A percentile compares a stretch with the other conserved stretches of the same genome.
Conservation (phyloP, 2,113 vertebrate genomes). For the Arothron firmamentum region DNA sequence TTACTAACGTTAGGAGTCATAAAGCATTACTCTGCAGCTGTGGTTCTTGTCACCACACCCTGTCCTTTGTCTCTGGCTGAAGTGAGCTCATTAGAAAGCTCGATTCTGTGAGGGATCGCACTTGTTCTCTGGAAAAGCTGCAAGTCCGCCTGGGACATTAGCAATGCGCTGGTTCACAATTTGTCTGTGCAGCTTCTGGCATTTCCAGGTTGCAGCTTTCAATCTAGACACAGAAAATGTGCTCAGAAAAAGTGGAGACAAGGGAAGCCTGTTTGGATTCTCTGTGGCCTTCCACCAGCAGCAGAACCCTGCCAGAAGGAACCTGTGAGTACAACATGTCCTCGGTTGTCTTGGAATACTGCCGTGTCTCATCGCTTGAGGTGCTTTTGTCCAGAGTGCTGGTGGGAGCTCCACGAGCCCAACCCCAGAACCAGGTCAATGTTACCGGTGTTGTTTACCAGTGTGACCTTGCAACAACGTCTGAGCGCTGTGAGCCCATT, state of each 20-base stretch:
- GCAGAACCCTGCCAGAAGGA: conserved; percentile 75
- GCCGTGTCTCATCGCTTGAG: background rate
- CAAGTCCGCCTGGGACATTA: background rate
- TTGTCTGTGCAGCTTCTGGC: conserved; percentile 35
- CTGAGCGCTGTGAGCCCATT: conserved; percentile 76
- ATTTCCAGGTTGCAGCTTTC: conserved; percentile 66
- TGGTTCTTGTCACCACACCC: conserved; percentile 30
- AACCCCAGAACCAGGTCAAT: conserved; percentile 77
- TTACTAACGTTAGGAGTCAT: conserved; percentile 25
- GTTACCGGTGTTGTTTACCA: conserved; percentile 86
- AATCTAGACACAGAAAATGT: conserved; percentile 80
- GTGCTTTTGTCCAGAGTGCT: conserved; percentile 76
- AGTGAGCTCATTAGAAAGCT: conserved; percentile 14
- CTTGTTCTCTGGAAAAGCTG: background rate
- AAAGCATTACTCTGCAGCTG: background rate
- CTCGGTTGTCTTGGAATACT: background rate
- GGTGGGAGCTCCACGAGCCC: conserved; percentile 85
- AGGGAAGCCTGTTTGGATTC: conserved; percentile 85
- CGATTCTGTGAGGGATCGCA: conserved; percentile 9
- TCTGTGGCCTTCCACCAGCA: conserved; percentile 87
- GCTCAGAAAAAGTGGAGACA: conserved; percentile 76
- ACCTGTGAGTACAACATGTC: conserved; percentile 76
- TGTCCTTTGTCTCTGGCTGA: conserved; percentile 17
- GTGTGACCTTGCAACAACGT: conserved; percentile 77
- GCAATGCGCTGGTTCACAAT: conserved; percentile 12